Evolutionary conservation across 2,797 vertebrate species (phyloP), one percentile per base, ranked within the genome.

Genomic region (Pangasius djambal): DNA sequence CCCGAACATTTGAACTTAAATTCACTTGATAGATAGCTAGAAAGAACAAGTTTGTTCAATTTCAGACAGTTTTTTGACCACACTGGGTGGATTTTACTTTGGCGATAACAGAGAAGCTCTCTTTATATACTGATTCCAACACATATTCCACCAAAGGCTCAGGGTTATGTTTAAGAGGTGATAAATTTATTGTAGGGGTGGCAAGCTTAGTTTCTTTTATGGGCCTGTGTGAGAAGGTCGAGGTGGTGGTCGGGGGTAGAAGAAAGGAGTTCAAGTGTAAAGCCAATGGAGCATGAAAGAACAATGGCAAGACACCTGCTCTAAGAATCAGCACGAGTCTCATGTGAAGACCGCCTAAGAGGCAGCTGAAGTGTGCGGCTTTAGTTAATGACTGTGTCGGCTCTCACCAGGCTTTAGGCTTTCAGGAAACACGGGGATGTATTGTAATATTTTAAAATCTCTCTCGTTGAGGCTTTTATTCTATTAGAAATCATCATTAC

Each of bases 251-350:
- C 63, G 94, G 95, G 93, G 89, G 93, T 92, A 48, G 50, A 79
- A 93, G 92, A 86, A 89, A 86, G 93, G 95, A 96, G 96, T 96
- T 96, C 95, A 95, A 96, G 96, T 96, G 94, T 96, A 96, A 95
- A 93, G 93, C 93, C 95, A 95, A 96, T 95, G 96, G 93, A 93
- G 94, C 95, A 86, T 95, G 95, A 95, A 96, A 93, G 93, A 95
- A 95, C 95, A 94, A 94, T 94, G 91, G 92, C 83, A 50, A 88
- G 94, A 91, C 92, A 91, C 89, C 93, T 93, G 93, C 91, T 92
- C 88, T 82, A 89, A 67, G 91, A 87, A 88, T 59, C 83, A 90
- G 75, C 85, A 72, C 52, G 52, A n/a, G 84, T n/a, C 75, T 61
- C 48, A 31, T 31, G 61, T 15, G 81, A 74, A 52, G 81, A 37